Conservation (phyloP, 2,888 invertebrate species). For the Callyntrura guangdongensis region DNA sequence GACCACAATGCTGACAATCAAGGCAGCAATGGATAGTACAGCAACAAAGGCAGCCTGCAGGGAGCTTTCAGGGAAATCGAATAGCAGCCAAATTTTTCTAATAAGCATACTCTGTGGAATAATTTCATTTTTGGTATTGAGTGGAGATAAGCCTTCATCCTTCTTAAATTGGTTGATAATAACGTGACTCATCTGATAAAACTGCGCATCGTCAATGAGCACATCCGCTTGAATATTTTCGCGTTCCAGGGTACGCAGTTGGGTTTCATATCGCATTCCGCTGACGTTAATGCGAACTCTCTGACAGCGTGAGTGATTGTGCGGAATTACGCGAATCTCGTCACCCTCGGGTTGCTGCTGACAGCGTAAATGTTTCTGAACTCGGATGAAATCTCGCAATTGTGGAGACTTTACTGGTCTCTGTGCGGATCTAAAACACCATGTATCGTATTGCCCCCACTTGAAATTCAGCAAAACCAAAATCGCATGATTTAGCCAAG, state of each 20-base stretch:
- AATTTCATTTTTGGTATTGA: background rate
- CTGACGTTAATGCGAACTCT: conserved; percentile 72
- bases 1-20: conserved; percentile 87
- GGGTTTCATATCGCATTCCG: conserved; percentile 74
- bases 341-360: background rate
- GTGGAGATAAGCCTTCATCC: conserved; percentile 26
- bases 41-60: conserved; percentile 87
- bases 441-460: conserved; percentile 82
- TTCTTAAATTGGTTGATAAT: conserved; percentile 5
- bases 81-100: conserved; percentile 87
- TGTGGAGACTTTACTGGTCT: background rate
- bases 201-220: conserved; percentile 59
- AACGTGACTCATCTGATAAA: conserved; percentile 42
- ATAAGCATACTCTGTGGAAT: conserved; percentile 87
- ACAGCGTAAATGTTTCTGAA: background rate
- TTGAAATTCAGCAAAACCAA: conserved; percentile 32
- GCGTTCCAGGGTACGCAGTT: conserved; percentile 74
- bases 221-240: conserved; percentile 62
- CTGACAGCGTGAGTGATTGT: conserved; percentile 69
- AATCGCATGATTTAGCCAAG: background rate
- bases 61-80: conserved; percentile 88
- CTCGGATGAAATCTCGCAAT: background rate
- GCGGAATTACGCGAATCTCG: conserved; percentile 14
- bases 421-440: conserved; percentile 64
- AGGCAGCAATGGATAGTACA: conserved; percentile 87